Evolutionary conservation across 2,888 invertebrate genomes (phyloP), one percentile per base, ranked within the genome.

Genomic region (Polymixis lichenea): DNA sequence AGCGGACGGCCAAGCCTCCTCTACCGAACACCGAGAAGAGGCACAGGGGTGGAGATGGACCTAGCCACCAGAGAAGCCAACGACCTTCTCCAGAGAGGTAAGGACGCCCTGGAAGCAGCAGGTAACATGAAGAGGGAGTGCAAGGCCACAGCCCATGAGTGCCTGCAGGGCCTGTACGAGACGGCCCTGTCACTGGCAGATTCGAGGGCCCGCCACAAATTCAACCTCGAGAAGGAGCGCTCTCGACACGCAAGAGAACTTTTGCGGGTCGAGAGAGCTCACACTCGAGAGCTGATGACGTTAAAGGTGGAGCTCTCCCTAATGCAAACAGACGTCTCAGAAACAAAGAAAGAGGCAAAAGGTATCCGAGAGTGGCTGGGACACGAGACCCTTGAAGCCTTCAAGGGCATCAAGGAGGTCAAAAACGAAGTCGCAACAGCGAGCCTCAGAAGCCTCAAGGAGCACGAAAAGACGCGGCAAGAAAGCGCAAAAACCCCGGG

Each of bases 41-140:
- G 72, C 4, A 64, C 43, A 7, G 65, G 64, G 22, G 55, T 72
- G 0, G 72, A 64, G 3, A 72, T 72, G 72, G 72, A 72, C 22
- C 25, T 72, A 5, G 72, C 55, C 7, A 64, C 71, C 0, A 19
- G 53, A 0, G 53, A 71, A 0, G 71, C 71, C 0, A 71, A 62
- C 25, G 8, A 38, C 0, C 62, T 71, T 0, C 62, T 71, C 0
- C 62, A 53, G 8, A 43, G 22, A 8, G 62, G 62, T 0, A 72
- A 72, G 5, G 64, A 64, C 22, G 64, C 64, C 0, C 17, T 66
- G 19, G 58, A 51, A 1, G 46, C 65, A 0, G 60, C 72, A 0
- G 66, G 49, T 0, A 56, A 65, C 0, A 58, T 66, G 38, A 66
- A 72, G 1, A 7, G 66, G 1, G 66, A 72, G 8, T 38, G 17